Base-by-base conservation (phyloP, 2,113 vertebrate genomes). In the Triplophysa dalaica region DNA sequence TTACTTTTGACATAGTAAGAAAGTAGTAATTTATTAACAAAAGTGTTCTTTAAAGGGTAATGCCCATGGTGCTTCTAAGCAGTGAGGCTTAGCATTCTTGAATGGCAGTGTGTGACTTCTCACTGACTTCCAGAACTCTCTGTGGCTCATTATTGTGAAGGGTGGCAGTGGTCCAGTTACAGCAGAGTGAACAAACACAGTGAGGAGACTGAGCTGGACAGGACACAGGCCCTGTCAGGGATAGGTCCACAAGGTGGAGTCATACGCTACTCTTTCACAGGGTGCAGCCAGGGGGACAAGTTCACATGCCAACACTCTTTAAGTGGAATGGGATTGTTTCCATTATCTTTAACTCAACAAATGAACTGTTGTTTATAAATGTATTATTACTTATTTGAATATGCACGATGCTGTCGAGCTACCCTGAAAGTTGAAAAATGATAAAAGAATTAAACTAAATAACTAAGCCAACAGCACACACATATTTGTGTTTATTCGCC, bases 181-280 rank as follows among this genome's bases (percentile, higher is more conserved):
- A 86, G 89, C 85, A 91, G 88, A 92, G 85, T 88, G 90, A 86
- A 87, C 86, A 92, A 89, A 86, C 83, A 93, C 93, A 93, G 90
- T 83, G 86, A 69, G 16, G 75, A 83, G 75, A 81, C 85, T 90
- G 85, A 90, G 86, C 67, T 74, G 56, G 72, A 45, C 41, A 26
- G 29, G 29, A 38, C 82, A 26, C 24, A 17, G 63, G 22, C 62
- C 22, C 54, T 29, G 56, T 61, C 56, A 61, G 56, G 70, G 75
- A 78, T 8, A 17, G 54, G 22, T 45, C 62, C 45, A 75, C 56
- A 81, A 69, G 75, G 75, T 75, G 52, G 65, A 76, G 62, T 79
- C 70, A 79, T 50, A 62, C 65, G 52, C 64, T 69, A 69, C 19
- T 38, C 68, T 77, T 72, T 72, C 38, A 70, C 50, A 22, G 45